Percentiles rank a stretch among this genome's conserved stretches.
Conservation (phyloP, 2,113 vertebrate species). For the Percina caprodes region DNA sequence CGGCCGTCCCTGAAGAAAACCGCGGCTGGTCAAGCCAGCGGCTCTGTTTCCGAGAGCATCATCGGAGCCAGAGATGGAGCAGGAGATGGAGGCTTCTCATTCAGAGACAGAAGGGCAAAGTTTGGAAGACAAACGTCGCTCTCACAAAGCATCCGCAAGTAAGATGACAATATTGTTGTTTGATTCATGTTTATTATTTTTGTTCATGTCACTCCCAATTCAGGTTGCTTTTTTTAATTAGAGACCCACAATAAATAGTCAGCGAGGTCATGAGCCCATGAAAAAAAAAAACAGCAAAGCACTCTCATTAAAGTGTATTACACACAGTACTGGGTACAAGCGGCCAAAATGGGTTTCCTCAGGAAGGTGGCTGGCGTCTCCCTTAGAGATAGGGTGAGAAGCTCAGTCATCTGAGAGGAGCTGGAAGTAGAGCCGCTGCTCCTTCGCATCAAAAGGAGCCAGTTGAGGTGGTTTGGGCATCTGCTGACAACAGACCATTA, state of each 20-base stretch:
- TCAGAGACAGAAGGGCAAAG: conserved; percentile 74
- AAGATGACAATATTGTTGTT: conserved; percentile 43
- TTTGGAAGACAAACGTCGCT: conserved; percentile 90
- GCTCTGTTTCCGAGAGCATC: conserved; percentile 66
- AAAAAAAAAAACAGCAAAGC: neutral
- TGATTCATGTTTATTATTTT: neutral
- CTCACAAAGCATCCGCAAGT: conserved; percentile 96
- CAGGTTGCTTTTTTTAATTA: neutral
- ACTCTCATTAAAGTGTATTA: neutral
- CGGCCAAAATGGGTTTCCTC: too few relatives aligned
- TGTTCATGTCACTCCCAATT: neutral
- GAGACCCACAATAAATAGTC: neutral
- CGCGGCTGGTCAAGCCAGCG: conserved; percentile 83
- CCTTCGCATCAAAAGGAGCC: too few relatives aligned
- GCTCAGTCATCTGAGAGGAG: too few relatives aligned
- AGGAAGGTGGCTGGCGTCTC: too few relatives aligned
- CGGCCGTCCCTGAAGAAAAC: conserved; percentile 86
- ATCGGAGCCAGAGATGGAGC: neutral
- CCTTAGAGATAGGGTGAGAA: too few relatives aligned
- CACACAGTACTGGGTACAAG: neutral
- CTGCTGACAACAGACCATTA: too few relatives aligned
- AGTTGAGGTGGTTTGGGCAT: too few relatives aligned
- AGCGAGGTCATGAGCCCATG: neutral
- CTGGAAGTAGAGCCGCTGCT: too few relatives aligned
- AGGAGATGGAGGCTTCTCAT: conserved; percentile 52